phyloP scores from a whole-genome alignment of 2,888 invertebrate genomes.

The Octodonta nipae region DNA sequence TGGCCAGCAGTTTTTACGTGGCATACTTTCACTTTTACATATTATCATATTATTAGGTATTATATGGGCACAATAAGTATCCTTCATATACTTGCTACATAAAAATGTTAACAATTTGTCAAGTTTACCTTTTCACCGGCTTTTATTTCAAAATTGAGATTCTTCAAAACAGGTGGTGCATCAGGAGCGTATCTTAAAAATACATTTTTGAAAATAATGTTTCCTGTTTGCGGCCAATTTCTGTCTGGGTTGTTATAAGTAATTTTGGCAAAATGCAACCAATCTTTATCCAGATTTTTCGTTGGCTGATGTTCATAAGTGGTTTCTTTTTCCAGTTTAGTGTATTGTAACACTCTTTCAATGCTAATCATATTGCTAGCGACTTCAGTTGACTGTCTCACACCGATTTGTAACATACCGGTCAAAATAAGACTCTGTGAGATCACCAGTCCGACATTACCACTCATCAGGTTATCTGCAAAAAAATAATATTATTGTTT shows the following conservation, averaged over 20 bases:
- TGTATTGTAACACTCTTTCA: slow-evolving; percentile 68
- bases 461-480: slow-evolving; percentile 43
- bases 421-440: slow-evolving; percentile 59
- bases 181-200: slow-evolving; percentile 48
- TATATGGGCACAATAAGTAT: too few species aligned
- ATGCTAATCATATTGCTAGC: slow-evolving; percentile 65
- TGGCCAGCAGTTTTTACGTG: too few species aligned
- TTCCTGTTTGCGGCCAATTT: slow-evolving; percentile 50
- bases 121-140: slow-evolving; percentile 49
- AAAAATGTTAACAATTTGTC: too few species aligned
- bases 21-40: too few species aligned
- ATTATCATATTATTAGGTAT: too few species aligned
- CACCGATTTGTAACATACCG: slow-evolving; percentile 68
- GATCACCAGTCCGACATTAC: slow-evolving; percentile 57
- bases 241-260: slow-evolving; percentile 35
- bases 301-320: slow-evolving; percentile 5
- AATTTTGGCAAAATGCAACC: slow-evolving; percentile 7
- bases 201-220: slow-evolving; percentile 45
- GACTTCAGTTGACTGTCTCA: slow-evolving; percentile 64
- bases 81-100: too few species aligned
- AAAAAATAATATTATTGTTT: too few species aligned
- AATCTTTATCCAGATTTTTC: slow-evolving; percentile 6
- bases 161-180: slow-evolving; percentile 52
- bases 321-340: slow-evolving; percentile 56
- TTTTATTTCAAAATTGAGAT: slow-evolving; percentile 48